phyloP scores from a whole-genome alignment of 2,113 vertebrate species.

The Pluvialis apricaria region DNA sequence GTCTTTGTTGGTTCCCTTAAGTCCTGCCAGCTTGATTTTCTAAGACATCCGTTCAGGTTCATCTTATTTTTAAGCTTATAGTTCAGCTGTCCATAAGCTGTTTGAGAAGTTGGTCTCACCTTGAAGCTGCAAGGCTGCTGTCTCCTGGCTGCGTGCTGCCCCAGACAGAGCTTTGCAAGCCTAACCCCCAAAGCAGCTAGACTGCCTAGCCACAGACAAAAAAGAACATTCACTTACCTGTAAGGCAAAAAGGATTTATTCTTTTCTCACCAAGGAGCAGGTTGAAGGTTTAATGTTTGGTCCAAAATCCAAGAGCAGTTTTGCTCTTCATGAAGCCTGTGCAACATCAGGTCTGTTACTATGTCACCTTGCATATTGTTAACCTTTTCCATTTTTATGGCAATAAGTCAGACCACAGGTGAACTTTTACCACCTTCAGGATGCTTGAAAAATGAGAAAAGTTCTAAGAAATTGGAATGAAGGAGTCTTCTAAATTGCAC shows the following conservation, averaged over 20 bases:
- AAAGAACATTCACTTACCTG: not conserved
- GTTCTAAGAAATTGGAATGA: not conserved
- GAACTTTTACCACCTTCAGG: not conserved
- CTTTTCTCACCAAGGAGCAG: not conserved
- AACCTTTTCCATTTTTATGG: not conserved
- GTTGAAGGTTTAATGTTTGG: not conserved
- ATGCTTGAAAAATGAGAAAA: not conserved
- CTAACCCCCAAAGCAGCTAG: not conserved
- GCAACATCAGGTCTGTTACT: not conserved
- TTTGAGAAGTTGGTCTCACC: not conserved
- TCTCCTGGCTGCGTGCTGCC: not conserved
- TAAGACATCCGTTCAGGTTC: too few species aligned
- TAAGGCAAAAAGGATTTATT: not conserved
- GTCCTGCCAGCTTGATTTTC: too few species aligned
- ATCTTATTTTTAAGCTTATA: not conserved
- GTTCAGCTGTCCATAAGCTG: not conserved
- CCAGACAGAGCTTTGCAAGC: not conserved
- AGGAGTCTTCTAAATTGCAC: accelerated
- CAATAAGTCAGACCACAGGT: not conserved
- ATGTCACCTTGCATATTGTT: not conserved
- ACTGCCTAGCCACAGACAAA: not conserved
- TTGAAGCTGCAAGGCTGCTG: not conserved
- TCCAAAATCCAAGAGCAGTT: not conserved
- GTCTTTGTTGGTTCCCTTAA: too few species aligned
- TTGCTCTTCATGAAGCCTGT: not conserved